Evolutionary conservation across 2,113 vertebrate genomes (phyloP).

Genomic region (Gila orcuttii): DNA sequence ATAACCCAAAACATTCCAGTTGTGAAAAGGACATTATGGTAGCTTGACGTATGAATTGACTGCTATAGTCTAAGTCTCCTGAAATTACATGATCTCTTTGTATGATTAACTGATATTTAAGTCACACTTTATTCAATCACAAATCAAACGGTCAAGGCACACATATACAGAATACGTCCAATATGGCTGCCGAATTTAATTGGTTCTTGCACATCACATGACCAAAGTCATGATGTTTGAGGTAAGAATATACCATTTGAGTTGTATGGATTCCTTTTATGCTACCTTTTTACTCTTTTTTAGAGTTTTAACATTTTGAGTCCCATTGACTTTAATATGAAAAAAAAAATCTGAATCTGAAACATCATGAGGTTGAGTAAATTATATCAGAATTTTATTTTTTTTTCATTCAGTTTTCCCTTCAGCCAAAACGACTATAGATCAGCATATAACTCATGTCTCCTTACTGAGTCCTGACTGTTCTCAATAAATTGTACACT

Average conservation of each 20-base stretch:
- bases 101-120: background rate
- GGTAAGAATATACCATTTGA: background rate
- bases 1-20: too few relatives aligned
- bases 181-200: background rate
- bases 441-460: constrained; percentile 9
- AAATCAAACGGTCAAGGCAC: background rate
- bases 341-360: background rate
- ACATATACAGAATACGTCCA: background rate
- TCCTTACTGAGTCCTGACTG: constrained; percentile 33
- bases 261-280: background rate
- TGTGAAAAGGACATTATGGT: background rate
- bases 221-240: background rate
- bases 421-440: constrained; percentile 12
- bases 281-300: background rate
- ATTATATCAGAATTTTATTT: background rate
- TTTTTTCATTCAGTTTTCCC: background rate
- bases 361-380: background rate
- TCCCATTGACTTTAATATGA: background rate
- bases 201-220: background rate
- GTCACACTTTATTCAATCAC: background rate
- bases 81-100: background rate
- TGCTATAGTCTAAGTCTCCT: background rate
- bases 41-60: background rate
- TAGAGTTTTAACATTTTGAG: background rate
- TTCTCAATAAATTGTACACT: constrained; percentile 38